Evolutionary conservation across 2,888 invertebrate species (phyloP).

Genomic region (Dorcus parallelipipedus): DNA sequence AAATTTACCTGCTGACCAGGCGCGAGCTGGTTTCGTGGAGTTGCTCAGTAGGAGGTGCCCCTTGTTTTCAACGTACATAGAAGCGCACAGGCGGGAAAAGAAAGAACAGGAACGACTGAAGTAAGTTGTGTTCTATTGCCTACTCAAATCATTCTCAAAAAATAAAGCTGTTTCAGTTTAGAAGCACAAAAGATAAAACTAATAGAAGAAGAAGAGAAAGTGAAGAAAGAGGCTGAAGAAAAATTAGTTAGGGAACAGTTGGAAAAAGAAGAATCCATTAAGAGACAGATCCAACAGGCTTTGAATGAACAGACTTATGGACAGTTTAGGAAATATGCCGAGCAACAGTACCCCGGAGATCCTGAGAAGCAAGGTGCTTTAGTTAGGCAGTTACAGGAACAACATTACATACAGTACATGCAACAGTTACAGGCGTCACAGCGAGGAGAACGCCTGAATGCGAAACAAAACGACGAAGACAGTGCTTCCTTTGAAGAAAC

Average conservation of each 20-base stretch:
- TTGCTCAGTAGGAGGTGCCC: slow-evolving; percentile 82
- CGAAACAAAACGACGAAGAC: slow-evolving; percentile 22
- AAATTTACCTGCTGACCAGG: slow-evolving; percentile 77
- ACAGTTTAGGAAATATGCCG: slow-evolving; percentile 87
- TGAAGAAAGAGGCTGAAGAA: slow-evolving; percentile 61
- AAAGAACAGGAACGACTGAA: slow-evolving; percentile 70
- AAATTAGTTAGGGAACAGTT: slow-evolving; percentile 61
- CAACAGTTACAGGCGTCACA: slow-evolving; percentile 73
- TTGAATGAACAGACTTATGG: slow-evolving; percentile 91
- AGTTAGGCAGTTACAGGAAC: slow-evolving; percentile 93
- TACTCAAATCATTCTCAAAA: neutral
- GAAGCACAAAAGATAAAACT: slow-evolving; percentile 57
- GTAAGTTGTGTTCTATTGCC: slow-evolving; percentile 45
- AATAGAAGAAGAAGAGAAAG: slow-evolving; percentile 57
- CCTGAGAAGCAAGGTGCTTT: slow-evolving; percentile 90
- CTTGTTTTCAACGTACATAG: slow-evolving; percentile 85
- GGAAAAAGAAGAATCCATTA: slow-evolving; percentile 61
- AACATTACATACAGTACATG: slow-evolving; percentile 99
- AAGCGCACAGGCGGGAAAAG: slow-evolving; percentile 85
- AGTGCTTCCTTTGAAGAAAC: neutral
- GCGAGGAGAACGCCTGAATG: slow-evolving; percentile 33
- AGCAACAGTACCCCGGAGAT: slow-evolving; percentile 86
- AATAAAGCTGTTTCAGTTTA: slow-evolving; percentile 38
- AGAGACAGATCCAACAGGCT: slow-evolving; percentile 89
- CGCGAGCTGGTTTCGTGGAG: slow-evolving; percentile 90